Conservation (phyloP, 2,797 vertebrate genomes). For the Sebastes melanostomus region DNA sequence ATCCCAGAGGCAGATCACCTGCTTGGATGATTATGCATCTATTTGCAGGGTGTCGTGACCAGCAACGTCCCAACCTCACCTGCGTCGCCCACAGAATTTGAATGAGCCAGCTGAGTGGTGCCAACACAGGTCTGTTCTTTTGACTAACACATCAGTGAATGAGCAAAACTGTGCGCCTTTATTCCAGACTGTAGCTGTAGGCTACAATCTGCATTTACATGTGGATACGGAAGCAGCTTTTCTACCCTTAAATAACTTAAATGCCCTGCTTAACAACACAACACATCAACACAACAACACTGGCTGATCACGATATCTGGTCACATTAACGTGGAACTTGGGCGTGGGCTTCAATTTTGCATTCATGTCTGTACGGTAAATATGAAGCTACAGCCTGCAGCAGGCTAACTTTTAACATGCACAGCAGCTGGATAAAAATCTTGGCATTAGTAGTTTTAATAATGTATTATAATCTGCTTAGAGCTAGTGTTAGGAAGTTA, state of each 20-base stretch:
- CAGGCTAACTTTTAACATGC: background rate
- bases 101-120: slow-evolving; percentile 32
- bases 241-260: background rate
- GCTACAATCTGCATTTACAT: background rate
- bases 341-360: background rate
- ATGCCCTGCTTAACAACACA: background rate
- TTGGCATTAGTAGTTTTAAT: no score
- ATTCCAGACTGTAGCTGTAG: background rate
- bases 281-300: background rate
- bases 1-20: slow-evolving; percentile 8
- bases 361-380: background rate
- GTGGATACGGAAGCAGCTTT: background rate
- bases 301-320: background rate
- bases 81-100: slow-evolving; percentile 30
- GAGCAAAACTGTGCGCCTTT: background rate
- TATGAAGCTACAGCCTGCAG: background rate
- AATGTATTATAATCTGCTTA: no score
- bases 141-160: slow-evolving; percentile 18
- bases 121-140: background rate
- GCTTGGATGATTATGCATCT: slow-evolving; percentile 25
- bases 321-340: background rate
- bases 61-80: background rate
- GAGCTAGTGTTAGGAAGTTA: no score
- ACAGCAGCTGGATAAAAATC: no score
- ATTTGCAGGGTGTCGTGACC: slow-evolving; percentile 35